Evolutionary conservation across 1,140 invertebrate species (phyloP), one percentile per base, ranked within the genome.

Genomic region (Mya arenaria): DNA sequence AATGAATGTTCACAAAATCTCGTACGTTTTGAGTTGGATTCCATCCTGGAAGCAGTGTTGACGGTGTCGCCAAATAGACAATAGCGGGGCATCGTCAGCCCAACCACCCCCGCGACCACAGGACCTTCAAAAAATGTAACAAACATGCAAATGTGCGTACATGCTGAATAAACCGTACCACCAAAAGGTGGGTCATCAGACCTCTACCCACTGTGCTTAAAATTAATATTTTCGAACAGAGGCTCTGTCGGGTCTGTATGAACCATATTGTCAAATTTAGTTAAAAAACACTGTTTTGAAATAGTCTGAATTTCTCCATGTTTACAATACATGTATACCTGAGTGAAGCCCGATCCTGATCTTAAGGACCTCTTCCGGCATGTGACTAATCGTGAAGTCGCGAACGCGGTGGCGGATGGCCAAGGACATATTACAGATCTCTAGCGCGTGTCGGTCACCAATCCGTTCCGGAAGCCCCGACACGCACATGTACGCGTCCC

Each of bases 401-500:
- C 25, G 19, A 23, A 52, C 25, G 19, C 19, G 19, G 17, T 10
- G 19, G 17, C 98, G 93, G 72, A 98, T 92, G 93, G 97, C 96
- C 73, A 98, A 93, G 1, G 97, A 97, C 97, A 98, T 97, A 17
- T 96, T 97, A 2, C 97, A 97, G 56, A 98, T 95, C 92, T 98
- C 97, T 95, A 91, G 75, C 91, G 93, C 91, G 82, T 97, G 96
- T 88, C 97, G 96, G 93, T 97, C 96, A n/a, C 94, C 94, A 89
- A 96, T 95, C 87, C 95, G 94, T 1, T 96, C 94, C 0, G 97
- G 97, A 78, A 98, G 94, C 0, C 97, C 98, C 58, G 97, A 97
- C 10, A 97, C 97, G 6, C 98, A 96, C 97, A 98, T 98, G 92
- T 99, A 99, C 5, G 97, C 97, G 92, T 98, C 97, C 0, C 97